Evolutionary conservation across 2,888 invertebrate species (phyloP).

Genomic region (Linnaemya vulpina): DNA sequence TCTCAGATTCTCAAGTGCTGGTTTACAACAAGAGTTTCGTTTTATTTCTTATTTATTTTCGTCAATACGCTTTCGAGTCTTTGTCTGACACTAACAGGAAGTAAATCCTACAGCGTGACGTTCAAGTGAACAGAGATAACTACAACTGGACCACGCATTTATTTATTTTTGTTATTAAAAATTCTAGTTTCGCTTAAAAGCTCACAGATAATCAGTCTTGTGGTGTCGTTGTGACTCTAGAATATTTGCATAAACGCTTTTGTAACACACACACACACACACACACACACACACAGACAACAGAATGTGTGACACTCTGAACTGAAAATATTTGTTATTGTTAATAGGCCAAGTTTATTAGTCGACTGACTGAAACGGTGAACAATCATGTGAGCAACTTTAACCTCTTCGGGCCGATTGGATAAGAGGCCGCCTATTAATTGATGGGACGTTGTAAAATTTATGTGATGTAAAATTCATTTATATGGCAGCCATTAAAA

Average conservation of each 20-base stretch:
- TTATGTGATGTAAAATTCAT: neutral
- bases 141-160: neutral
- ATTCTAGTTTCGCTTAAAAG: neutral
- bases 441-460: neutral
- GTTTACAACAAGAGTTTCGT: no score
- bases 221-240: neutral
- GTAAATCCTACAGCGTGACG: conserved; percentile 55
- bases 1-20: no score
- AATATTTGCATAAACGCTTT: neutral
- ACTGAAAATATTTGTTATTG: no score
- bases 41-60: conserved; percentile 10
- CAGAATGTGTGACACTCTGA: neutral
- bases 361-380: neutral
- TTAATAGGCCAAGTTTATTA: neutral
- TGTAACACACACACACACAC: no score
- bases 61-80: neutral
- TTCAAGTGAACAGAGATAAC: neutral
- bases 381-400: neutral
- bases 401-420: neutral
- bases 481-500: conserved; percentile 1
- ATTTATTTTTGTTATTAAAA: neutral
- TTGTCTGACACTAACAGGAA: conserved; percentile 53
- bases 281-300: no score
- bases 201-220: neutral
- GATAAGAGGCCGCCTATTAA: conserved; percentile 6